These are phyloP conservation scores for Nebria brevicollis DNA, from an alignment of 2,888 invertebrate genomes.

Conservation along the genomic window DNA sequence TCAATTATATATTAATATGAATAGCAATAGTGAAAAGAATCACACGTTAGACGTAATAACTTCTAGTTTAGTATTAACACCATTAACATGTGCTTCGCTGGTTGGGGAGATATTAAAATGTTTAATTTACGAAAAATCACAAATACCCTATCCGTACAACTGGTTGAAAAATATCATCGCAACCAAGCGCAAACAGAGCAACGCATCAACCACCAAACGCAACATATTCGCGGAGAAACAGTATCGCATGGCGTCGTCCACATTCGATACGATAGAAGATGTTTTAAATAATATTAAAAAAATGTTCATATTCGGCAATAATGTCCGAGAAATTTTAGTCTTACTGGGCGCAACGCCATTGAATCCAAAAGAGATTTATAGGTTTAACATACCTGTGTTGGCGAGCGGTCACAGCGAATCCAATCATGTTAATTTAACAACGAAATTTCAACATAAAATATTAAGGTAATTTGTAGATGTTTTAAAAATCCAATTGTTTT, in stretches of 20 bases:
- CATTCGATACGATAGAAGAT: conserved; percentile 37
- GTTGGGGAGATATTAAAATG: conserved; percentile 69
- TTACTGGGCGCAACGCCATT: conserved; percentile 42
- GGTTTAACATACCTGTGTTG: conserved; percentile 42
- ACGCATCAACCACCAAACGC: not conserved
- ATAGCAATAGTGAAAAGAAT: conserved; percentile 20
- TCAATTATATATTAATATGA: not conserved
- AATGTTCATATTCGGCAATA: conserved; percentile 32
- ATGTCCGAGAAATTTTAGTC: conserved; percentile 35
- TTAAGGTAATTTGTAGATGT: conserved; percentile 34
- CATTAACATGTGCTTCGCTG: conserved; percentile 68
- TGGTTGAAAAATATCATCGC: conserved; percentile 60
- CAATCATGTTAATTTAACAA: conserved; percentile 43
- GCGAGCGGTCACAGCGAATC: conserved; percentile 40
- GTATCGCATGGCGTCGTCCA: conserved; percentile 16
- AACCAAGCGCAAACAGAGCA: conserved; percentile 11
- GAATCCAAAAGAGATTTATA: conserved; percentile 46
- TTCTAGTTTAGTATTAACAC: conserved; percentile 66
- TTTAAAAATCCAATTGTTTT: not conserved
- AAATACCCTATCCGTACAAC: conserved; percentile 66
- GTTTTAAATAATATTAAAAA: conserved; percentile 24
- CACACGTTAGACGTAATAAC: conserved; percentile 61
- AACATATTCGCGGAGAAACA: conserved; percentile 15
- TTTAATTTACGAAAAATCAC: conserved; percentile 68
- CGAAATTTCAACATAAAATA: conserved; percentile 46